phyloP scores from a whole-genome alignment of 2,888 invertebrate species.

The Eristalinus aeneus region DNA sequence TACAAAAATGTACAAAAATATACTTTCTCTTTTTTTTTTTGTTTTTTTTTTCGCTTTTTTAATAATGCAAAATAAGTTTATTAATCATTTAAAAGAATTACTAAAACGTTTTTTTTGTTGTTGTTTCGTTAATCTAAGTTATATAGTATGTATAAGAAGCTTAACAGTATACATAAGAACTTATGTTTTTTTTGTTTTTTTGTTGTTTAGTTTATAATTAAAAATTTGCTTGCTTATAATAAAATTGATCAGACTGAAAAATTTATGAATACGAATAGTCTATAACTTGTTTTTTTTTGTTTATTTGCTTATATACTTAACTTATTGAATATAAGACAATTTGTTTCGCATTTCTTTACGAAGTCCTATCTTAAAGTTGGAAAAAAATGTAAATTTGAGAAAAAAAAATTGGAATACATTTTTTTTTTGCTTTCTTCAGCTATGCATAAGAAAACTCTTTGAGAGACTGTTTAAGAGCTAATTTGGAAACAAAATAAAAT shows the following conservation, averaged over 20 bases:
- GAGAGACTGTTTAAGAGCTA: slow-evolving; percentile 32
- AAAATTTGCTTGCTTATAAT: slow-evolving; percentile 43
- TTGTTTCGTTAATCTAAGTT: slow-evolving; percentile 54
- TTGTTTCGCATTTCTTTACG: slow-evolving; percentile 4
- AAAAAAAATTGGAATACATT: background rate
- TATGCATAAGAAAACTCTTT: slow-evolving; percentile 23
- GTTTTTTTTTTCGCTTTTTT: slow-evolving; percentile 51
- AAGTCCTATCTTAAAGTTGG: slow-evolving; percentile 26
- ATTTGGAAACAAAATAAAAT: background rate
- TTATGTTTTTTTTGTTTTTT: slow-evolving; percentile 20
- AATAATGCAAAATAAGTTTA: slow-evolving; percentile 71
- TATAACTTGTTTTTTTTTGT: slow-evolving; percentile 21
- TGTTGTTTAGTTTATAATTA: slow-evolving; percentile 43
- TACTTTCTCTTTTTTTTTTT: slow-evolving; percentile 51
- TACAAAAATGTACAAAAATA: slow-evolving; percentile 67
- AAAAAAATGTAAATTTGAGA: background rate
- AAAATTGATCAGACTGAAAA: slow-evolving; percentile 70
- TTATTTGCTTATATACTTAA: slow-evolving; percentile 52
- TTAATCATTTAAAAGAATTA: slow-evolving; percentile 69
- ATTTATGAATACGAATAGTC: slow-evolving; percentile 58
- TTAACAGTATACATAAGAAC: slow-evolving; percentile 67
- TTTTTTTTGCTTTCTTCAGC: no score
- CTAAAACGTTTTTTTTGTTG: slow-evolving; percentile 31
- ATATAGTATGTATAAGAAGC: slow-evolving; percentile 70
- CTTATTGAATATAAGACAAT: slow-evolving; percentile 59